phyloP scores from a whole-genome alignment of 2,797 vertebrate genomes.

The Leptoclinus maculatus region DNA sequence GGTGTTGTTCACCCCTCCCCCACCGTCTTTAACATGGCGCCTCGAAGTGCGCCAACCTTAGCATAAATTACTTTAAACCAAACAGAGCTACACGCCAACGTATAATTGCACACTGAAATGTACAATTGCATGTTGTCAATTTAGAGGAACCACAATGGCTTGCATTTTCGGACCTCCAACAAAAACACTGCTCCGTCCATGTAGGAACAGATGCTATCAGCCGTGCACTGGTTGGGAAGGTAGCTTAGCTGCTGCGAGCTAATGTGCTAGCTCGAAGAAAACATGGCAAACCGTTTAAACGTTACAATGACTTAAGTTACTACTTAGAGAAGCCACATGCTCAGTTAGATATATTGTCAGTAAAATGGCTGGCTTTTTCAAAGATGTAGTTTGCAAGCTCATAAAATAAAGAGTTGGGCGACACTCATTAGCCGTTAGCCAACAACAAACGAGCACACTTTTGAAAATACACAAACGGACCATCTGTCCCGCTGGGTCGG shows the following conservation, averaged over 20 bases:
- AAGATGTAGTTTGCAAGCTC: neutral
- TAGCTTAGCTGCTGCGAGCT: slow-evolving; percentile 60
- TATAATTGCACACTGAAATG: neutral
- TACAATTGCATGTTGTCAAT: neutral
- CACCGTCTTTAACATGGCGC: slow-evolving; percentile 87
- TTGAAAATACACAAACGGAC: slow-evolving; percentile 16
- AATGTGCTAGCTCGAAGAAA: slow-evolving; percentile 50
- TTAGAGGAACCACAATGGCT: neutral
- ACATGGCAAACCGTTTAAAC: slow-evolving; percentile 45
- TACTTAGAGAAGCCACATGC: rapidly evolving
- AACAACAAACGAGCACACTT: slow-evolving; percentile 61
- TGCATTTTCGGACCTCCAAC: slow-evolving; percentile 17
- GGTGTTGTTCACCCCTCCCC: slow-evolving; percentile 83
- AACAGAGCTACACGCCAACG: neutral
- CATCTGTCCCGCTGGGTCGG: neutral
- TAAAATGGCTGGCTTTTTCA: neutral
- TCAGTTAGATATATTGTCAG: rapidly evolving
- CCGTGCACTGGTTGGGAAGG: slow-evolving; percentile 40
- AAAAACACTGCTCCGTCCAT: slow-evolving; percentile 22
- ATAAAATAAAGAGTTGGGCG: slow-evolving; percentile 40
- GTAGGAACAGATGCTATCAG: slow-evolving; percentile 42
- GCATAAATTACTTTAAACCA: slow-evolving; percentile 61
- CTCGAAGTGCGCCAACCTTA: slow-evolving; percentile 82
- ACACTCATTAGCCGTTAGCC: slow-evolving; percentile 55
- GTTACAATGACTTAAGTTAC: neutral